These are phyloP conservation scores for Platichthys stellatus DNA, from an alignment of 2,113 vertebrate species.

Conservation along the genomic window DNA sequence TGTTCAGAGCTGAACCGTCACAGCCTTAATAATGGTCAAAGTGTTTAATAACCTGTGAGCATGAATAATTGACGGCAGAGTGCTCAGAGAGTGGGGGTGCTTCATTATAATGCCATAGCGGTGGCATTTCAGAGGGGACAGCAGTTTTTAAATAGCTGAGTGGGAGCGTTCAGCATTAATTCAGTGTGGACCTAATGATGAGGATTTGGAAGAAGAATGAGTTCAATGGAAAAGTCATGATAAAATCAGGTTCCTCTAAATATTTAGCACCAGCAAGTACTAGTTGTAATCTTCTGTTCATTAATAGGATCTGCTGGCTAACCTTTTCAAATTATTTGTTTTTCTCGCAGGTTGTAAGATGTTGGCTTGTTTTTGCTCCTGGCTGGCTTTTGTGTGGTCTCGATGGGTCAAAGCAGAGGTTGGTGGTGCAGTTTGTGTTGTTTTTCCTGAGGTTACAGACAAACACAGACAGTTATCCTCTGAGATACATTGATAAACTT, in stretches of 20 bases:
- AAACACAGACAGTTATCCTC: neutral
- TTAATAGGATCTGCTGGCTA: neutral
- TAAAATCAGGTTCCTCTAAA: neutral
- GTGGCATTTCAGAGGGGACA: constrained; percentile 35
- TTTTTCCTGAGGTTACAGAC: too few relatives aligned
- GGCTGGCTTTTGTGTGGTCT: too few relatives aligned
- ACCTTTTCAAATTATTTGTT: neutral
- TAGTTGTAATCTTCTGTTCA: neutral
- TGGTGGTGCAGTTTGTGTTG: too few relatives aligned
- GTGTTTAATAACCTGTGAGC: constrained; percentile 55
- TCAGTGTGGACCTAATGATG: constrained; percentile 49
- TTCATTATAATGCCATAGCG: constrained; percentile 48
- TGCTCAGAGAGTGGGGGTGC: constrained; percentile 17
- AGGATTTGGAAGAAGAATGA: constrained; percentile 20
- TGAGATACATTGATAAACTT: too few relatives aligned
- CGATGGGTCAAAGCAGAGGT: too few relatives aligned
- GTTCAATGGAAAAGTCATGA: neutral
- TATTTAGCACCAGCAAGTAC: neutral
- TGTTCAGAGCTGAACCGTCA: constrained; percentile 28
- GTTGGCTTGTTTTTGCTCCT: neutral
- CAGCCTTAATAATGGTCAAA: constrained; percentile 31
- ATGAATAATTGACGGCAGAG: constrained; percentile 64
- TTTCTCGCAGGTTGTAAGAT: neutral
- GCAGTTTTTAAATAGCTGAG: constrained; percentile 74
- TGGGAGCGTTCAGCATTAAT: constrained; percentile 63